phyloP scores from a whole-genome alignment of 2,888 invertebrate species.

The Microctonus aethiopoides region DNA sequence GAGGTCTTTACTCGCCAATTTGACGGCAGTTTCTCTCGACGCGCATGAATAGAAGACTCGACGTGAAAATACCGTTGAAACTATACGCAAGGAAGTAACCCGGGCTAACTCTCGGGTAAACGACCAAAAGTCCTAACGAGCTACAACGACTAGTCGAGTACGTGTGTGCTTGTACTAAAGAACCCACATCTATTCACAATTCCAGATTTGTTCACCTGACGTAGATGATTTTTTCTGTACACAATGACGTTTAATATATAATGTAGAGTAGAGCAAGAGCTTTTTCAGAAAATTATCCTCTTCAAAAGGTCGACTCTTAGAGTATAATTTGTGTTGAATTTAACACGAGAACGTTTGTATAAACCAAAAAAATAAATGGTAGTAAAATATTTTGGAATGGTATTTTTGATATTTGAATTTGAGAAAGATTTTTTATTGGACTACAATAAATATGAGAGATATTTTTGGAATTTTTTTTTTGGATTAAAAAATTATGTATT shows the following conservation, averaged over 20 bases:
- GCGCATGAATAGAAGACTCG: slow-evolving; percentile 56
- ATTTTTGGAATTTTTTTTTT: too few species aligned
- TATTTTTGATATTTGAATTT: too few species aligned
- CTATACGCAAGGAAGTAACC: slow-evolving; percentile 32
- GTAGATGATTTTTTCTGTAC: neutral
- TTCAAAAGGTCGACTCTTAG: neutral
- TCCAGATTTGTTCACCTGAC: slow-evolving; percentile 34
- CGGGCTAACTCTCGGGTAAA: slow-evolving; percentile 59
- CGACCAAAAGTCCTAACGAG: slow-evolving; percentile 59
- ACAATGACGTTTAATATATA: neutral
- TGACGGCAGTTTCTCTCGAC: slow-evolving; percentile 55
- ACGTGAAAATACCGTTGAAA: slow-evolving; percentile 52
- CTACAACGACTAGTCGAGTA: slow-evolving; percentile 48
- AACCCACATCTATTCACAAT: slow-evolving; percentile 38
- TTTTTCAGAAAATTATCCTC: neutral
- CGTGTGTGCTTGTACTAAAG: slow-evolving; percentile 29
- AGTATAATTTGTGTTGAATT: neutral
- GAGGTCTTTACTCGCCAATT: slow-evolving; percentile 53
- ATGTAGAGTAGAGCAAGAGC: neutral
- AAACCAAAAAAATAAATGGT: too few species aligned
- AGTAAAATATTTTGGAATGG: too few species aligned
- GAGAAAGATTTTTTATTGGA: too few species aligned
- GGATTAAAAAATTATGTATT: too few species aligned
- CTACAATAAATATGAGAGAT: too few species aligned
- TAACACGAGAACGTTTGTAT: too few species aligned